Percentiles rank a stretch among this genome's conserved stretches.
Conservation (phyloP, 1,140 invertebrate genomes). For the Bombyx mandarina region DNA sequence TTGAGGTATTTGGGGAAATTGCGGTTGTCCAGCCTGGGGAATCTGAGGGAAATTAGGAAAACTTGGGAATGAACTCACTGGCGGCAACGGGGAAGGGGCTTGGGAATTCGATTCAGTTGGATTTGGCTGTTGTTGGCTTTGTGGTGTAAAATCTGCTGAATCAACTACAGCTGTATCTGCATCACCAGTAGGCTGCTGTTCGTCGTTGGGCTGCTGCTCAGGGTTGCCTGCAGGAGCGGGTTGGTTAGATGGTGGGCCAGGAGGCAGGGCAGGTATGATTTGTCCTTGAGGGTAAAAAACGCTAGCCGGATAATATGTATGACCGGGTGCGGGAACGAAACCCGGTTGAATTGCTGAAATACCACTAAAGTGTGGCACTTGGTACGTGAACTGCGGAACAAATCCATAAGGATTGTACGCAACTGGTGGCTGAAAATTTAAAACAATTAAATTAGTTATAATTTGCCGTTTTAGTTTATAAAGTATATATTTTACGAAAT, state of each 20-base stretch:
- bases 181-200: slow-evolving; percentile 33
- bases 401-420: slow-evolving; percentile 28
- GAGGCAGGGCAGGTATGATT: slow-evolving; percentile 5
- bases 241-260: slow-evolving; percentile 4
- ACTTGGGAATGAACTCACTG: slow-evolving; percentile 7
- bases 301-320: slow-evolving; percentile 29
- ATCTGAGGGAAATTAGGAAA: slow-evolving; percentile 13
- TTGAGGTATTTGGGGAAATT: slow-evolving; percentile 18
- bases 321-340: slow-evolving; percentile 25
- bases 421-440: slow-evolving; percentile 24
- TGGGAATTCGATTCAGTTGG: slow-evolving; percentile 7
- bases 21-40: slow-evolving; percentile 13
- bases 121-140: slow-evolving; percentile 21
- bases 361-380: slow-evolving; percentile 25
- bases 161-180: slow-evolving; percentile 50
- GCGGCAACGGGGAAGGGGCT: slow-evolving; percentile 7
- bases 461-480: too few relatives aligned
- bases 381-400: slow-evolving; percentile 39
- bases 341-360: slow-evolving; percentile 20
- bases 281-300: slow-evolving; percentile 22
- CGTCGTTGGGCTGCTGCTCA: neutral
- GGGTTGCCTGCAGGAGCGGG: slow-evolving; percentile 8
- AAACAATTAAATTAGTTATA: too few relatives aligned
- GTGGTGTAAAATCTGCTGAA: slow-evolving; percentile 39
- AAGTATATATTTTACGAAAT: too few relatives aligned